Conservation (phyloP, 2,113 vertebrate genomes). For the Oncorhynchus keta region DNA sequence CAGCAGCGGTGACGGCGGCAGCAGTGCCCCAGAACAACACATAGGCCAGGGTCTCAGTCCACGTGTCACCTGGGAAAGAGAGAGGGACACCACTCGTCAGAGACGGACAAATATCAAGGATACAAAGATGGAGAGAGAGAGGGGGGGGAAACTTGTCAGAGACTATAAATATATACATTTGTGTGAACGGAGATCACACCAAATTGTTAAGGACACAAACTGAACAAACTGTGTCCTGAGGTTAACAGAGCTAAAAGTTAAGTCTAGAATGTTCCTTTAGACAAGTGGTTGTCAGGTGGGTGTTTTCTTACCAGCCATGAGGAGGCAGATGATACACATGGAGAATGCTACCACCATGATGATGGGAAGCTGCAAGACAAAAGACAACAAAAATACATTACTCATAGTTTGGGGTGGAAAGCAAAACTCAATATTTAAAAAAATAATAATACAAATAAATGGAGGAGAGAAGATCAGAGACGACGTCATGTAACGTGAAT, state of each 20-base stretch:
- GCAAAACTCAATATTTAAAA: neutral
- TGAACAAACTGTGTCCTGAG: too few species aligned
- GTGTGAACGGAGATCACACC: neutral
- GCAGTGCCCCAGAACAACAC: conserved; percentile 93
- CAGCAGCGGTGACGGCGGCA: conserved; percentile 86
- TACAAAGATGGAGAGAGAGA: neutral
- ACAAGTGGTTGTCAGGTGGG: conserved; percentile 19
- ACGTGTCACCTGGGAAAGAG: conserved; percentile 83
- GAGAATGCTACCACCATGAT: conserved; percentile 98
- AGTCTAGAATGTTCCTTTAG: neutral
- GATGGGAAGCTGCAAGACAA: conserved; percentile 83
- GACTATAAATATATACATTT: neutral
- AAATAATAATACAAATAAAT: too few species aligned
- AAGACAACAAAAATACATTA: conserved; percentile 25
- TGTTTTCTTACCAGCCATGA: conserved; percentile 89
- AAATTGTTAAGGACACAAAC: neutral
- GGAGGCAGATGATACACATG: conserved; percentile 96
- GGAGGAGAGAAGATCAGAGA: neutral
- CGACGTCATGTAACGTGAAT: too few species aligned
- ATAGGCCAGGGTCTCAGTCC: conserved; percentile 93
- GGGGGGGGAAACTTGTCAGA: neutral
- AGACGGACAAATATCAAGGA: neutral
- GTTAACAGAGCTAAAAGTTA: neutral
- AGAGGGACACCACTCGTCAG: neutral
- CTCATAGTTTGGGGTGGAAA: neutral